phyloP scores from a whole-genome alignment of 2,888 invertebrate genomes.

The Rhamnusium bicolor region DNA sequence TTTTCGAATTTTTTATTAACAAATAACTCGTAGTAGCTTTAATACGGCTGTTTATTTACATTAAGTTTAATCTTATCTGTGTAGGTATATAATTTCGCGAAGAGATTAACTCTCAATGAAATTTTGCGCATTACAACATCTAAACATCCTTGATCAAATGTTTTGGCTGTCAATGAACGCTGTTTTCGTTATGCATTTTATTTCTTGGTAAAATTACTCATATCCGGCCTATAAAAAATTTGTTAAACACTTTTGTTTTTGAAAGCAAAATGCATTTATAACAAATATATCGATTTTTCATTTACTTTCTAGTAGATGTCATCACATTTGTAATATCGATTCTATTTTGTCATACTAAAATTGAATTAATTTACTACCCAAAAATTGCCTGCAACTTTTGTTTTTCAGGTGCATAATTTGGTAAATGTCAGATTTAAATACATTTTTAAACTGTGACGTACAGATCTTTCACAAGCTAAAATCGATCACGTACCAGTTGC shows the following conservation, averaged over 20 bases:
- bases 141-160: constrained; percentile 9
- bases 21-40: not conserved
- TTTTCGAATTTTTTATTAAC: not conserved
- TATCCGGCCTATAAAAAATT: not conserved
- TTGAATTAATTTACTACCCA: too few relatives aligned
- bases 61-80: not conserved
- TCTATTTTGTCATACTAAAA: too few relatives aligned
- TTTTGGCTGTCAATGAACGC: constrained; percentile 1
- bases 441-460: too few relatives aligned
- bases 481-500: too few relatives aligned
- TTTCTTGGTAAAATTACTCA: not conserved
- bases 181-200: not conserved
- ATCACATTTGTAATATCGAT: too few relatives aligned
- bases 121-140: constrained; percentile 1
- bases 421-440: too few relatives aligned
- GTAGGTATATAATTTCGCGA: constrained; percentile 10
- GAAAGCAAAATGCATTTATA: not conserved
- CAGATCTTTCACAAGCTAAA: too few relatives aligned
- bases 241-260: not conserved
- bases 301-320: too few relatives aligned
- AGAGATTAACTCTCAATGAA: constrained; percentile 1
- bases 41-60: not conserved
- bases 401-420: too few relatives aligned
- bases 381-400: too few relatives aligned
- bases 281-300: too few relatives aligned